Conservation (phyloP, 1,140 invertebrate genomes). For the Globodera ellingtonae region DNA sequence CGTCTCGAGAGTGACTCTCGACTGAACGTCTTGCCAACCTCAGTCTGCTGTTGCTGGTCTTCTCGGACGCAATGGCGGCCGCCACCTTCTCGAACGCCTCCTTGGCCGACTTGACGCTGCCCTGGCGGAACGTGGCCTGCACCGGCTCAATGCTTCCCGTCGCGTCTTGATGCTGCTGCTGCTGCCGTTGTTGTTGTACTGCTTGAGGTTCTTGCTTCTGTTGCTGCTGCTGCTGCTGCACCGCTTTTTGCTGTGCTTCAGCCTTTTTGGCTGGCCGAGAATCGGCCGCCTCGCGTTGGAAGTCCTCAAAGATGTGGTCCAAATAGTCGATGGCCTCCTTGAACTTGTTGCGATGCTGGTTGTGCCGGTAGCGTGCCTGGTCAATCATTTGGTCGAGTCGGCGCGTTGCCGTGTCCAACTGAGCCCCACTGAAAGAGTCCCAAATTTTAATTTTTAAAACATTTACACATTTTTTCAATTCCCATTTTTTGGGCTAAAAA, state of each 20-base stretch:
- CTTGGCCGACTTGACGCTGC: constrained; percentile 28
- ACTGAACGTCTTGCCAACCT: neutral
- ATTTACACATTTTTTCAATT: neutral
- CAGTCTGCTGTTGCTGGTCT: neutral
- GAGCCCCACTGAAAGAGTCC: constrained; percentile 51
- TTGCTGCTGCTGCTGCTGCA: neutral
- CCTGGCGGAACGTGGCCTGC: constrained; percentile 4
- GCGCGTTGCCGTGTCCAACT: constrained; percentile 55
- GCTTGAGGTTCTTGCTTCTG: neutral
- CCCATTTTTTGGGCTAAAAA: neutral
- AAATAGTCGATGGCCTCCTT: constrained; percentile 65
- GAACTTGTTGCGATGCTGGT: constrained; percentile 63
- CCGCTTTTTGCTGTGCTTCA: constrained; percentile 12
- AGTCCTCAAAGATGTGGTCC: constrained; percentile 64
- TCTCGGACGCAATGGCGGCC: constrained; percentile 24
- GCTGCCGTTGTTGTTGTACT: neutral
- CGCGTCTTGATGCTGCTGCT: neutral
- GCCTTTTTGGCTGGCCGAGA: constrained; percentile 8
- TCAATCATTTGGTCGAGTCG: constrained; percentile 65
- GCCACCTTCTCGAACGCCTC: constrained; percentile 32
- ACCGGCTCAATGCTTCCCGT: constrained; percentile 8
- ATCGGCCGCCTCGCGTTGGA: constrained; percentile 56
- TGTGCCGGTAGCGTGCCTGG: constrained; percentile 52
- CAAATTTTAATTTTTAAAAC: constrained; percentile 22
- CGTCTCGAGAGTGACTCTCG: neutral